Conservation (phyloP, 2,888 invertebrate species). For the Polia nebulosa region DNA sequence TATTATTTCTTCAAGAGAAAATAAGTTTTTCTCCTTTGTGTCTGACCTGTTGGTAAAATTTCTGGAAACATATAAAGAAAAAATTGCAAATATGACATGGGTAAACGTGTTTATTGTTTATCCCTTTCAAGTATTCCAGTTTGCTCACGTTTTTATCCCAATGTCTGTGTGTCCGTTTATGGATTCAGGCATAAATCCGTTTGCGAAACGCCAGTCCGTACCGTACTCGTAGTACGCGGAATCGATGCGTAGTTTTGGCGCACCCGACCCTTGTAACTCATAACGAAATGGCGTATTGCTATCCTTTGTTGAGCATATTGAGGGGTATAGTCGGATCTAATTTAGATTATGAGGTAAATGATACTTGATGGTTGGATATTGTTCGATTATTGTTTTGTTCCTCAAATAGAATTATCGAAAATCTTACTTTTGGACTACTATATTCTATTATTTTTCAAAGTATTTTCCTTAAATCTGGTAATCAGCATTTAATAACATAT, state of each 20-base stretch:
- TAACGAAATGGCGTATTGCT: slow-evolving; percentile 73
- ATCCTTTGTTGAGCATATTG: slow-evolving; percentile 69
- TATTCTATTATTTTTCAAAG: neutral
- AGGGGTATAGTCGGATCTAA: slow-evolving; percentile 59
- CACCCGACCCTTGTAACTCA: slow-evolving; percentile 79
- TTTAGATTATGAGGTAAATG: slow-evolving; percentile 54
- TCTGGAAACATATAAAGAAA: slow-evolving; percentile 23
- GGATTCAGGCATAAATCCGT: slow-evolving; percentile 84
- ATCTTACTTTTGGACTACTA: neutral
- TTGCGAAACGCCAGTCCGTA: slow-evolving; percentile 78
- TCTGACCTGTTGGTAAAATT: slow-evolving; percentile 3
- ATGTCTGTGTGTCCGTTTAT: slow-evolving; percentile 74
- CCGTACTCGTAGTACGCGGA: slow-evolving; percentile 72
- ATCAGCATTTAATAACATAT: too few relatives aligned
- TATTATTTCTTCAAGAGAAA: slow-evolving; percentile 3
- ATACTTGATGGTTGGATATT: slow-evolving; percentile 30
- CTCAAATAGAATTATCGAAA: neutral
- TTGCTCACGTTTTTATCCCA: slow-evolving; percentile 65
- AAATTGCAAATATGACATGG: slow-evolving; percentile 58
- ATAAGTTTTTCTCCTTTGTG: neutral
- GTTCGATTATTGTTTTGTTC: slow-evolving; percentile 25
- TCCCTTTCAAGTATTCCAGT: slow-evolving; percentile 60
- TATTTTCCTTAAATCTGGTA: neutral
- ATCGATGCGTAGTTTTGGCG: slow-evolving; percentile 84
- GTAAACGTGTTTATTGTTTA: slow-evolving; percentile 68